A percentile compares a stretch with the other conserved stretches of the same genome.
phyloP scores from a whole-genome alignment of 30 jellyfish, hydroid and myxozoan species.

The Aurelia coerulea region DNA sequence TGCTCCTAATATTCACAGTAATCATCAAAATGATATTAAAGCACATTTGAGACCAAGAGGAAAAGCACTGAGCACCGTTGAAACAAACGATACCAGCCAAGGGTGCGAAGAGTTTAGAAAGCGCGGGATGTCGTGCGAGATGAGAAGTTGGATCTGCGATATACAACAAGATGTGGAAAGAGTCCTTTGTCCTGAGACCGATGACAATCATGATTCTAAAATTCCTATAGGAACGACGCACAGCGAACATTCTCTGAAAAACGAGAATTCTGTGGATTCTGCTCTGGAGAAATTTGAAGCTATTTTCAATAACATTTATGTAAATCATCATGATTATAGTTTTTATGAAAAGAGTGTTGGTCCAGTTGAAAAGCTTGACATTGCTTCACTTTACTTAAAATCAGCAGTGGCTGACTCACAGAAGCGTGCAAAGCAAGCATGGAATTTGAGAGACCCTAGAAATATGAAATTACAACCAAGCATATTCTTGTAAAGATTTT shows the following conservation, averaged over 20 bases:
- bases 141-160: conserved; percentile 33
- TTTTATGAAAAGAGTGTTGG: neutral
- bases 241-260: neutral
- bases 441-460: conserved; percentile 61
- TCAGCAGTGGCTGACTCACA: conserved; percentile 25
- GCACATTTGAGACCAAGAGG: neutral
- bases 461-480: conserved; percentile 32
- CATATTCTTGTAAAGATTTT: neutral
- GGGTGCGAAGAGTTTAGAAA: neutral
- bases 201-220: neutral
- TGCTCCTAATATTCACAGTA: too few relatives aligned
- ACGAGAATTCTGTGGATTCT: neutral
- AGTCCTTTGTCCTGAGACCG: neutral
- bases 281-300: conserved; percentile 44
- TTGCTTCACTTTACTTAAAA: conserved; percentile 31
- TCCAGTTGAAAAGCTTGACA: conserved; percentile 1
- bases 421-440: conserved; percentile 3
- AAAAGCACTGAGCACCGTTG: neutral
- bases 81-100: neutral
- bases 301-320: neutral
- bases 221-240: neutral
- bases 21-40: neutral
- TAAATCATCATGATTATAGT: too few relatives aligned
- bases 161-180: conserved; percentile 25
- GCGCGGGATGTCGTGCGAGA: conserved; percentile 4